Evolutionary conservation across 2,888 invertebrate species (phyloP), one percentile per base, ranked within the genome.

Genomic region (Noctua fimbriata): DNA sequence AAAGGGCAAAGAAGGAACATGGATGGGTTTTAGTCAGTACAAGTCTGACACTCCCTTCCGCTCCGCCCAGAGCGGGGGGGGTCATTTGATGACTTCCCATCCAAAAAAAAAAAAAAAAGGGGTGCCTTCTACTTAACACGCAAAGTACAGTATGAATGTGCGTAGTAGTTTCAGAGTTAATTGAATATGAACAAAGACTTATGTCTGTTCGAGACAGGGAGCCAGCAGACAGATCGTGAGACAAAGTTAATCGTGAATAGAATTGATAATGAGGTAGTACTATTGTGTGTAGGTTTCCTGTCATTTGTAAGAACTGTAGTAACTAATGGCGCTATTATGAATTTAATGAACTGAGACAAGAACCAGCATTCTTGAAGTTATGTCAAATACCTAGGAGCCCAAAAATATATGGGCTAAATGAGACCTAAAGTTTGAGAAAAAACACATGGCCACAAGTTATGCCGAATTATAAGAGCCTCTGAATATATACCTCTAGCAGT

Each of bases 111-210:
- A n/a, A n/a, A n/a, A n/a, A n/a, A n/a, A n/a, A n/a, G n/a, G n/a
- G 10, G 2, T 21, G 18, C 10, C 18, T 28, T 36, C 32, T 73
- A 58, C 28, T 47, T 67, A 41, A 52, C 65, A 72, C 66, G 47
- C 67, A 14, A 76, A 44, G 49, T 36, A 32, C 69, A 41, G 47
- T 32, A 65, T 69, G 32, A 52, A 44, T 72, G 14, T 41, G 36
- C 49, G 63, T 73, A 60, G 60, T 67, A 24, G 75, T 71, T 76
- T 75, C 28, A 1, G n/a, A 84, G 49, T 70, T 70, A 75, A 81
- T 77, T 84, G 63, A 84, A 70, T 69, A 73, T 67, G 52, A 70
- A 81, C 75, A 85, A 85, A 81, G 70, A 85, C 28, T 66, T 66
- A 73, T 55, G 41, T 3, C 69, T 36, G 49, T 24, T 18, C 32